Percentiles rank a stretch among this genome's conserved stretches.
Conservation (phyloP, 2,888 invertebrate genomes). For the Corythucha ciliata region DNA sequence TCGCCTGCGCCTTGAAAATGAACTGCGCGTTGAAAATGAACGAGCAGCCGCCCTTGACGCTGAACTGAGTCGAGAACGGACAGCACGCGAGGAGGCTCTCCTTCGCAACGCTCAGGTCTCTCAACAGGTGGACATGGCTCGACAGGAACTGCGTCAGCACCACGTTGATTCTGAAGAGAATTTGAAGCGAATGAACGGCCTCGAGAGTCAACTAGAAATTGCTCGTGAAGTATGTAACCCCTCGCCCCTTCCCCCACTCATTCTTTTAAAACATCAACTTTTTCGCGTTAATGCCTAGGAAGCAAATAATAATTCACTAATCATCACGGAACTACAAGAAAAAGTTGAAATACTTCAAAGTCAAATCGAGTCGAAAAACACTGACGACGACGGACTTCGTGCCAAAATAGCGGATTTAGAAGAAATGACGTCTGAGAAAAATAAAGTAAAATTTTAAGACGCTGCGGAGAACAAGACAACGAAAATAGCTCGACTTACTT, state of each 20-base stretch:
- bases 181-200: constrained; percentile 47
- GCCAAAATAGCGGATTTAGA: constrained; percentile 49
- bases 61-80: constrained; percentile 47
- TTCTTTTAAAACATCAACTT: constrained; percentile 2
- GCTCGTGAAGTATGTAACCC: constrained; percentile 44
- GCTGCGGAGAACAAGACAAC: neutral
- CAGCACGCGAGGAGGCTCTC: constrained; percentile 65
- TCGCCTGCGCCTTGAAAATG: constrained; percentile 18
- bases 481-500: too few species aligned
- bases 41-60: constrained; percentile 20
- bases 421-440: constrained; percentile 54
- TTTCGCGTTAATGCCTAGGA: neutral
- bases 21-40: constrained; percentile 25
- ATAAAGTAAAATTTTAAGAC: constrained; percentile 44
- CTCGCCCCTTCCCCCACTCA: constrained; percentile 2
- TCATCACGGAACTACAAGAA: constrained; percentile 28
- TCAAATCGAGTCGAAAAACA: constrained; percentile 18
- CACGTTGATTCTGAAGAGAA: constrained; percentile 55
- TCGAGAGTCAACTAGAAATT: constrained; percentile 49
- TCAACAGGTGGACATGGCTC: constrained; percentile 65
- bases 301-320: constrained; percentile 42
- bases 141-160: constrained; percentile 61
- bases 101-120: constrained; percentile 73
- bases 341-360: constrained; percentile 23
- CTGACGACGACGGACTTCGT: constrained; percentile 41